Evolutionary conservation across 2,113 vertebrate species (phyloP).

Genomic region (Hydrochoerus hydrochaeris): DNA sequence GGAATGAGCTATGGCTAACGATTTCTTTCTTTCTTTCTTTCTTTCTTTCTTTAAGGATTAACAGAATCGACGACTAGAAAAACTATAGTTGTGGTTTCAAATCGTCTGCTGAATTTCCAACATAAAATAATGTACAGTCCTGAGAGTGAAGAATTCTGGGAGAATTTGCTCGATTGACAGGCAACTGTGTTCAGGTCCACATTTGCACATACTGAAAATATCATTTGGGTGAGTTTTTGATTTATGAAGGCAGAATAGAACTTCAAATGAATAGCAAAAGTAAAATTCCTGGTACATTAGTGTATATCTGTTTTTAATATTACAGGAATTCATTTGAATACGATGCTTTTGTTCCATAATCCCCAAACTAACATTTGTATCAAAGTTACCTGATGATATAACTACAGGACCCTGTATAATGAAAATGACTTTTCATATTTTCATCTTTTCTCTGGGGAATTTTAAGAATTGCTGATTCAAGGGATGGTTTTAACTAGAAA

Average conservation of each 20-base stretch:
- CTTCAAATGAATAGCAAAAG: slow-evolving; percentile 73
- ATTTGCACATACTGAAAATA: slow-evolving; percentile 77
- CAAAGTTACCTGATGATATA: slow-evolving; percentile 78
- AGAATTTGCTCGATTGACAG: slow-evolving; percentile 23
- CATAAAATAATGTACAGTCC: neutral
- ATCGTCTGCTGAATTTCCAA: neutral
- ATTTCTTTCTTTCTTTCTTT: neutral
- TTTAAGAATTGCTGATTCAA: slow-evolving; percentile 74
- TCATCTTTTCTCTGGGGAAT: slow-evolving; percentile 69
- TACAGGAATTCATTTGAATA: slow-evolving; percentile 78
- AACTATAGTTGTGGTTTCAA: neutral
- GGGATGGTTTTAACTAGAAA: slow-evolving; percentile 74
- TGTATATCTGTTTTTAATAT: slow-evolving; percentile 79
- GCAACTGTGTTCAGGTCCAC: neutral
- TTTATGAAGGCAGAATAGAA: slow-evolving; percentile 63
- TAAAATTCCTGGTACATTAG: slow-evolving; percentile 73
- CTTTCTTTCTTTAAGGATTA: neutral
- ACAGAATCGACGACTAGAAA: neutral
- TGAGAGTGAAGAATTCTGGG: neutral
- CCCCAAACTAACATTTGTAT: slow-evolving; percentile 70
- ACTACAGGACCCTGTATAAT: slow-evolving; percentile 61
- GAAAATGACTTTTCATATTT: slow-evolving; percentile 73
- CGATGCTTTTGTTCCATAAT: slow-evolving; percentile 73
- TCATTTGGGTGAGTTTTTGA: slow-evolving; percentile 79
- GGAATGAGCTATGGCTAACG: neutral